A percentile compares a stretch with the other conserved stretches of the same genome.
phyloP scores from a whole-genome alignment of 2,113 vertebrate genomes.

The Sturnira hondurensis region DNA sequence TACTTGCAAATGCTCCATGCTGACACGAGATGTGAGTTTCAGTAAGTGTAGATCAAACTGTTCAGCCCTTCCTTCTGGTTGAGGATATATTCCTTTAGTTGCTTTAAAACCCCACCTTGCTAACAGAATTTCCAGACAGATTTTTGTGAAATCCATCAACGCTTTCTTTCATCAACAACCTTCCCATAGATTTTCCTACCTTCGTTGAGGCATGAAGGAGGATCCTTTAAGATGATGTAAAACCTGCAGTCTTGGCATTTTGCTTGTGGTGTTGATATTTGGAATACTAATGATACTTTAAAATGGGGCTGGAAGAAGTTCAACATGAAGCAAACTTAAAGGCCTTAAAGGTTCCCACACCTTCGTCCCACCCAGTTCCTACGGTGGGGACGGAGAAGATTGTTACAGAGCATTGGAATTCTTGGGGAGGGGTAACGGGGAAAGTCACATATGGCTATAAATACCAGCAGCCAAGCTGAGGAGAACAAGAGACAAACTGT shows the following conservation, averaged over 20 bases:
- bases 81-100: not conserved
- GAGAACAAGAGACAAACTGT: conserved; percentile 67
- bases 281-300: conserved; percentile 78
- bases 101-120: conserved; percentile 37
- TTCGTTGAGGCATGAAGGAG: not conserved
- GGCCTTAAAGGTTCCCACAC: conserved; percentile 55
- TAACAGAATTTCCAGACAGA: conserved; percentile 25
- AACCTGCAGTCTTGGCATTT: conserved; percentile 73
- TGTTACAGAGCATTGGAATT: conserved; percentile 71
- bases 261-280: conserved; percentile 66
- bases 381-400: conserved; percentile 64
- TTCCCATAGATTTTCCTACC: conserved; percentile 32
- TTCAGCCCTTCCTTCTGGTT: conserved; percentile 30
- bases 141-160: not conserved
- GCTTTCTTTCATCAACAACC: not conserved
- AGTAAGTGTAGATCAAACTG: conserved; percentile 11
- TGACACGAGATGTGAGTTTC: not conserved
- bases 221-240: conserved; percentile 73
- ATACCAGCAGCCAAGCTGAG: conserved; percentile 72
- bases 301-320: conserved; percentile 74
- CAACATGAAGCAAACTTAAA: conserved; percentile 56
- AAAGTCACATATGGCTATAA: conserved; percentile 80
- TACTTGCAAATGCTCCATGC: not conserved
- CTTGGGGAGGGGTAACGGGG: not conserved
- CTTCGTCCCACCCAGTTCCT: conserved; percentile 75